phyloP scores from a whole-genome alignment of 2,888 invertebrate species.

The Prionchulus punctatus region DNA sequence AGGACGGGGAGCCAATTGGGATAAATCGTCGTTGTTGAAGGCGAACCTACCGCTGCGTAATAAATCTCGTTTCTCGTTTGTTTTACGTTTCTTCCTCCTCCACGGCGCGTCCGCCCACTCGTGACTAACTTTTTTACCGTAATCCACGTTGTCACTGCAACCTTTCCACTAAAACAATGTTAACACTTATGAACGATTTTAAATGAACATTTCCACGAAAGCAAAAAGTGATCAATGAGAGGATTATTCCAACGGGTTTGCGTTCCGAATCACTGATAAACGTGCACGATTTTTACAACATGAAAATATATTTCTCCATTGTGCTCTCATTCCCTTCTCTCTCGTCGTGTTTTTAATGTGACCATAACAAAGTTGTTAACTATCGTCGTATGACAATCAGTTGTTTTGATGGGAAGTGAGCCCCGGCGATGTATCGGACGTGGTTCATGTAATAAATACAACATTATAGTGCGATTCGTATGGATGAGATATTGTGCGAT shows the following conservation, averaged over 20 bases:
- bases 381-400: too few species aligned
- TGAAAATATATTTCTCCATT: too few species aligned
- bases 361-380: too few species aligned
- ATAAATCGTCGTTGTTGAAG: background rate
- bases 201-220: background rate
- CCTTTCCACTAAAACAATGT: constrained; percentile 54
- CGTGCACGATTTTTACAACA: too few species aligned
- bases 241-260: background rate
- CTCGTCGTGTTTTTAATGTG: too few species aligned
- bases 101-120: constrained; percentile 47
- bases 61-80: background rate
- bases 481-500: background rate
- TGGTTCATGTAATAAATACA: background rate
- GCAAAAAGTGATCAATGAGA: background rate
- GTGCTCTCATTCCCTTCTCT: too few species aligned
- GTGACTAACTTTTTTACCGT: constrained; percentile 54
- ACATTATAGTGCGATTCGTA: background rate
- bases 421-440: too few species aligned
- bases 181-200: background rate
- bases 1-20: constrained; percentile 32
- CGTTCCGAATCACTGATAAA: too few species aligned
- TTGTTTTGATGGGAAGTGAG: too few species aligned
- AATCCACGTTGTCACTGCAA: constrained; percentile 60
- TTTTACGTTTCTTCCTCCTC: constrained; percentile 13
- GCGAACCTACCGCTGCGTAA: background rate